Evolutionary conservation across 2,797 vertebrate genomes (phyloP).

Genomic region (Podargus strigoides): DNA sequence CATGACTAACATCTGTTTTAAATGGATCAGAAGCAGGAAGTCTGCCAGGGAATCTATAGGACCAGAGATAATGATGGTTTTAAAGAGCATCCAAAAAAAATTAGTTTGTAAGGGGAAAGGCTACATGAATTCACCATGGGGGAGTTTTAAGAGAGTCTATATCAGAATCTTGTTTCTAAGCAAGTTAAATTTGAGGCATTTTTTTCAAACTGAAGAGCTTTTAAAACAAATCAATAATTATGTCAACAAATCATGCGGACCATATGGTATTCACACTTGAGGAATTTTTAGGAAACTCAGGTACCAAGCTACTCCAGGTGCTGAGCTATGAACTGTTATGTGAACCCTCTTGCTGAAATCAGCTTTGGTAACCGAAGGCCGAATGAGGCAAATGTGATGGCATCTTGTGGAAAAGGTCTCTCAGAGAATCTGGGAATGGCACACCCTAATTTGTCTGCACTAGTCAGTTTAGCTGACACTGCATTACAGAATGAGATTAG

Average conservation of each 20-base stretch:
- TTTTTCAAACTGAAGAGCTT: neutral
- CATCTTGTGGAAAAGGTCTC: neutral
- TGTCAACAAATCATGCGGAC: neutral
- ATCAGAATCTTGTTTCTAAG: neutral
- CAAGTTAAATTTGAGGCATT: neutral
- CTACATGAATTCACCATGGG: neutral
- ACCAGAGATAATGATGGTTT: neutral
- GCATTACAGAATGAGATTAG: neutral
- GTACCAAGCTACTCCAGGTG: neutral
- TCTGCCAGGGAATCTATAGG: neutral
- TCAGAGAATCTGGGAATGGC: neutral
- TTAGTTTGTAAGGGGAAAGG: neutral
- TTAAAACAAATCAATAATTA: neutral
- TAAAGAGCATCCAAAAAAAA: neutral
- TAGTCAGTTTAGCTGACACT: neutral
- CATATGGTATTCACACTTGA: neutral
- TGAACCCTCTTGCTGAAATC: neutral
- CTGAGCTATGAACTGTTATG: rapidly evolving
- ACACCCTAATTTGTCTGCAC: neutral
- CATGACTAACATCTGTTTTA: neutral
- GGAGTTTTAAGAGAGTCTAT: neutral
- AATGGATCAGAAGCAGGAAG: neutral
- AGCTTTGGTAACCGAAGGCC: neutral
- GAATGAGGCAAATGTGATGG: neutral
- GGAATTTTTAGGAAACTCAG: neutral